Conservation (phyloP, 2,797 vertebrate species). For the Neomorphus geoffroyi region DNA sequence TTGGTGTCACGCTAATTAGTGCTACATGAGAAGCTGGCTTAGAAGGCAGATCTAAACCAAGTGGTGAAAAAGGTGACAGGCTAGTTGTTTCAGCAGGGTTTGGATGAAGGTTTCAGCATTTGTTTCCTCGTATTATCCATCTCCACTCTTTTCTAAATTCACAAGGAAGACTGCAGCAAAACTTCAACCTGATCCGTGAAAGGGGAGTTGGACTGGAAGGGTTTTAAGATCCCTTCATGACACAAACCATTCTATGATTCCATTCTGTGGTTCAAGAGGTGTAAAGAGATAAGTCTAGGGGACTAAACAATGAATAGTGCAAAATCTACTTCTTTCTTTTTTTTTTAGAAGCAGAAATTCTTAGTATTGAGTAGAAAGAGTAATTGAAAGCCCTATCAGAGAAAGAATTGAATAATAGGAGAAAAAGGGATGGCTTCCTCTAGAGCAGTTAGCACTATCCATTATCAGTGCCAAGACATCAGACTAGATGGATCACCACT, state of each 20-base stretch:
- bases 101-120: not conserved
- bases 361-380: not conserved
- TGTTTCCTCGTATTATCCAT: not conserved
- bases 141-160: not conserved
- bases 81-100: not conserved
- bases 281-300: not conserved
- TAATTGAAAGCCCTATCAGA: not conserved
- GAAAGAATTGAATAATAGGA: not conserved
- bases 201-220: too few relatives aligned
- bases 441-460: not conserved
- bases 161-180: not conserved
- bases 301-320: not conserved
- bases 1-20: not conserved
- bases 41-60: constrained; percentile 15
- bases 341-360: not conserved
- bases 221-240: too few relatives aligned
- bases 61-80: not conserved
- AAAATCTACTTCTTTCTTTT: not conserved
- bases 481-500: not conserved
- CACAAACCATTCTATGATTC: too few relatives aligned
- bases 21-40: constrained; percentile 4
- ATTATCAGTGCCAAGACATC: not conserved
- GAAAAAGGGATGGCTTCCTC: not conserved
- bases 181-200: not conserved
- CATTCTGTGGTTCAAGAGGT: not conserved